Evolutionary conservation across 2,797 vertebrate genomes (phyloP), one percentile per base, ranked within the genome.

Genomic region (Gadopsis bispinosus): DNA sequence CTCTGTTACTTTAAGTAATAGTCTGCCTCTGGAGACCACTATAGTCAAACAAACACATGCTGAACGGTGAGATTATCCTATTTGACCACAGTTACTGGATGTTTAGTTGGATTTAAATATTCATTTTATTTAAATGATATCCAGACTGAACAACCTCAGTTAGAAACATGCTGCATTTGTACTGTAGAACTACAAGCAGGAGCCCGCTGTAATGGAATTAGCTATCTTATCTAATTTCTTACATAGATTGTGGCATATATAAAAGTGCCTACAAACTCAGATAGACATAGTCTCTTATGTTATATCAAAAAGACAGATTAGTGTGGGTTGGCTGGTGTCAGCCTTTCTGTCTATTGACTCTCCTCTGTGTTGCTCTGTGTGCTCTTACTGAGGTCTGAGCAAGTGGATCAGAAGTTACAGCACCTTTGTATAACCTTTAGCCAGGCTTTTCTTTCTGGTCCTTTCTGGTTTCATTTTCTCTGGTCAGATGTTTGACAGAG

Each of bases 401-500:
- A 43, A 69, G 64, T 37, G 59, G 65, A 81, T 81, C 48, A 68
- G 50, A 61, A 47, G 67, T 71, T 58, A 10, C 11, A 62, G 55
- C 64, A 69, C 33, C 70, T 75, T 59, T 75, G 43, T 79, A 3
- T 61, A 84, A 83, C 65, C 82, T 86, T 80, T 79, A 64, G n/a
- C 47, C 62, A 0, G 56, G 10, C 60, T 68, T 48, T 78, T 68
- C 29, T 73, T 68, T 81, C 56, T 33, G 16, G 72, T 84, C 59
- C 35, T 55, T 69, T 71, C 55, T 8, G 39, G 62, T 83, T 87
- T 84, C 20, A 79, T 87, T 81, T 79, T 61, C 80, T 81, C 41
- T 48, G 69, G 20, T 74, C 73, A 60, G 70, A 70, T 53, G 26
- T 82, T 74, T 62, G 79, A 88, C 65, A 72, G 76, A 68, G 75